phyloP scores from a whole-genome alignment of 2,113 vertebrate species.

The Dolichotis patagonum region DNA sequence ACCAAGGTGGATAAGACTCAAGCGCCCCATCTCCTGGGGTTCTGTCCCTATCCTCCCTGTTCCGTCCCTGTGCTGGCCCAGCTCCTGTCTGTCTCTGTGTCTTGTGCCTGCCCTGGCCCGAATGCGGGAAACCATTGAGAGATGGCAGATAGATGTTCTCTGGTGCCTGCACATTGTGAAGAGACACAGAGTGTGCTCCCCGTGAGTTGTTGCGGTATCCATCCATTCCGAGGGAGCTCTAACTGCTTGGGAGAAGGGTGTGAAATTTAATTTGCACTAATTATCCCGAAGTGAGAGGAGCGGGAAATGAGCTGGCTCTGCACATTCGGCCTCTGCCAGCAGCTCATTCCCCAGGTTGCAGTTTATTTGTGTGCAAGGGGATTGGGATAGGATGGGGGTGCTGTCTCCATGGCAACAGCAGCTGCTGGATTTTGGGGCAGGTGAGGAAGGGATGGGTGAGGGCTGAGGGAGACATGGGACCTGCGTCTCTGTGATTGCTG shows the following conservation, averaged over 20 bases:
- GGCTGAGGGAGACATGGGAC: too few species aligned
- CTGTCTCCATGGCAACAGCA: constrained; percentile 63
- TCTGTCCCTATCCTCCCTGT: rapidly evolving
- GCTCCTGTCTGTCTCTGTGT: background rate
- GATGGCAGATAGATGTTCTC: constrained; percentile 33
- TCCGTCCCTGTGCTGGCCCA: too few species aligned
- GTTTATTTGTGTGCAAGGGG: constrained; percentile 72
- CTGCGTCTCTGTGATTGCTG: background rate
- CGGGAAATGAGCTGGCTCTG: constrained; percentile 73
- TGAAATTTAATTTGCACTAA: constrained; percentile 84
- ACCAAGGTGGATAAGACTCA: background rate
- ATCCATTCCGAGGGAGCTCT: constrained; percentile 68
- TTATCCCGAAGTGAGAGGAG: constrained; percentile 80
- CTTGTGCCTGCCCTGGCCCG: background rate
- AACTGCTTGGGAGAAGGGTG: constrained; percentile 71
- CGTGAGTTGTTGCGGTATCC: background rate
- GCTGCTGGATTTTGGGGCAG: constrained; percentile 61
- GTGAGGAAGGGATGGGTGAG: background rate
- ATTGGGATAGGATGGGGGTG: constrained; percentile 46
- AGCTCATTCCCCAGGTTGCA: constrained; percentile 70
- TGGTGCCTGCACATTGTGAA: background rate
- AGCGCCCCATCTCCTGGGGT: background rate
- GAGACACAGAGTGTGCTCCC: constrained; percentile 43
- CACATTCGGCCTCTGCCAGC: constrained; percentile 68
- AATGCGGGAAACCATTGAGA: background rate